Evolutionary conservation across 35 echinoderm and acorn worm species (phyloP).

Genomic region (Acanthaster planci): DNA sequence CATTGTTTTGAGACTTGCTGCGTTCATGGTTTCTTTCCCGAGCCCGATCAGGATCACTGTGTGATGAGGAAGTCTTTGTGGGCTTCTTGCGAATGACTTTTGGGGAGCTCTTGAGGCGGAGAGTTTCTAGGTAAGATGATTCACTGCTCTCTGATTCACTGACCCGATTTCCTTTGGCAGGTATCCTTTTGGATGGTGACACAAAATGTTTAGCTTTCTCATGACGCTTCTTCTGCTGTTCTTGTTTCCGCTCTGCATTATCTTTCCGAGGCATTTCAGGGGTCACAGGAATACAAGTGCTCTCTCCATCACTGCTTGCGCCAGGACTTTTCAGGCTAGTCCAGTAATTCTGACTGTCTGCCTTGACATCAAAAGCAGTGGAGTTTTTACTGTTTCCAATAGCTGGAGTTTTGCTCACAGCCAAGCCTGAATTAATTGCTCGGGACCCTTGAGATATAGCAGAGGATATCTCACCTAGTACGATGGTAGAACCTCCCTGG

Average conservation of each 20-base stretch:
- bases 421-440: background rate
- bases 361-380: background rate
- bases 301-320: slow-evolving; percentile 43
- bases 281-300: slow-evolving; percentile 36
- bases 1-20: background rate
- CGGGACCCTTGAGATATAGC: background rate
- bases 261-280: slow-evolving; percentile 10
- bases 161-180: slow-evolving; percentile 12
- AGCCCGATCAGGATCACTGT: slow-evolving; percentile 44
- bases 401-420: background rate
- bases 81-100: slow-evolving; percentile 29
- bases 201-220: slow-evolving; percentile 38
- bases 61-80: slow-evolving; percentile 39
- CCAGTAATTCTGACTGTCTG: slow-evolving; percentile 21
- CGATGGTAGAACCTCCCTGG: background rate
- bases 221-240: slow-evolving; percentile 43
- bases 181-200: slow-evolving; percentile 50
- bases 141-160: slow-evolving; percentile 97
- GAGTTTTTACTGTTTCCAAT: too few species aligned
- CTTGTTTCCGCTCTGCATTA: slow-evolving; percentile 42
- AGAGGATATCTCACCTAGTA: background rate
- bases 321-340: slow-evolving; percentile 24
- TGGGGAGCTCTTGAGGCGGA: slow-evolving; percentile 7
- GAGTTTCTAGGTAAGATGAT: slow-evolving; percentile 50
- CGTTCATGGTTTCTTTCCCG: slow-evolving; percentile 51